Evolutionary conservation across 2,113 vertebrate species (phyloP).

Genomic region (Aspidoscelis tigris): DNA sequence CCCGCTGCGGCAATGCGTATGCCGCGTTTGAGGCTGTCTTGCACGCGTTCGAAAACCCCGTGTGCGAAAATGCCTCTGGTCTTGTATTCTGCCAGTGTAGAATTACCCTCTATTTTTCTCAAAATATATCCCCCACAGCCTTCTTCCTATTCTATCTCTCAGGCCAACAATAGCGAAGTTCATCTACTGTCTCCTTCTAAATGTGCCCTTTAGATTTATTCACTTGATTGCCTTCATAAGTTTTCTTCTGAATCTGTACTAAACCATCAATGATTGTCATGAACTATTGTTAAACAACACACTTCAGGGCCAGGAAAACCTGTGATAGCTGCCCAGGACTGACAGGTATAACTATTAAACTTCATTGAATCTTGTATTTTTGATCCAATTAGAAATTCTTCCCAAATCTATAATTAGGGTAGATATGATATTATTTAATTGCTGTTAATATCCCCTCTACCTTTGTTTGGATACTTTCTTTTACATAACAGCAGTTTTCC

Average conservation of each 20-base stretch:
- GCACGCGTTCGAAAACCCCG: too few relatives aligned
- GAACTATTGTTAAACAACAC: background rate
- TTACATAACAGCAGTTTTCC: conserved; percentile 10
- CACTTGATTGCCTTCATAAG: background rate
- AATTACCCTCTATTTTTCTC: too few relatives aligned
- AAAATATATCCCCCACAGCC: background rate
- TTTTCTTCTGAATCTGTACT: background rate
- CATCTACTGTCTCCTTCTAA: background rate
- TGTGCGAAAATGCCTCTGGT: too few relatives aligned
- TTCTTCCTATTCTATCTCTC: background rate
- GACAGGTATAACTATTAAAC: background rate
- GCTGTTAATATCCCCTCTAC: background rate
- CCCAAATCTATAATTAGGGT: background rate
- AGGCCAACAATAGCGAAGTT: background rate
- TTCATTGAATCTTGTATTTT: conserved; percentile 6
- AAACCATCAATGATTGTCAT: background rate
- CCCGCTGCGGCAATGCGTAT: too few relatives aligned
- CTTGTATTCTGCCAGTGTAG: background rate
- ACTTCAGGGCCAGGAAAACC: background rate
- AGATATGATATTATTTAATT: conserved; percentile 4
- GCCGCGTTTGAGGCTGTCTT: too few relatives aligned
- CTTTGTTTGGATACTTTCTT: background rate
- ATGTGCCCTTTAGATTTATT: background rate
- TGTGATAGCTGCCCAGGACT: background rate
- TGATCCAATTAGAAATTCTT: background rate